Base-by-base conservation (phyloP, 2,888 invertebrate genomes). In the Notodonta ziczac region DNA sequence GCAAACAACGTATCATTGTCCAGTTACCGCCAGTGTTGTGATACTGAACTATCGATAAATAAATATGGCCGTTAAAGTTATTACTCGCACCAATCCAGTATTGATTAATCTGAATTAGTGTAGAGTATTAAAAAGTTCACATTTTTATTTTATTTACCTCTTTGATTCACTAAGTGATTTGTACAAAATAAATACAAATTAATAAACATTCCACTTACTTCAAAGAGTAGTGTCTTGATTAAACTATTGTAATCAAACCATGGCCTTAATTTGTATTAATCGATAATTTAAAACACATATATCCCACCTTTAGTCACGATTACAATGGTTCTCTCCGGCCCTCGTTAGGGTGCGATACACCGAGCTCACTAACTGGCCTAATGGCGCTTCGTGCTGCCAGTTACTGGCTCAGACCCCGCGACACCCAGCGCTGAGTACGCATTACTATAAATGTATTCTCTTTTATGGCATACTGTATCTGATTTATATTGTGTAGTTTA, bases 1-100 rank as follows among this genome's bases (percentile, higher is more conserved):
- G 61, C 85, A 74, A 82, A 84, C 81, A 80, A 74, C 76, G 74
- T 69, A 85, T 83, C 63, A 59, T 73, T 69, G 56, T 65, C 59
- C 56, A 61, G 8, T 54, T 40, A 39, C n/a, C 24, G 44, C 44
- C 44, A 56, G 56, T 16, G 56, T 42, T 56, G 56, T 10, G 56
- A n/a, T 14, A 24, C 4, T 6, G 9, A 14, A 9, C 4, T 12
- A 12, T 55, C 40, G 55, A 52, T 13, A 16, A 42, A 42, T 10
- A 42, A 42, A 42, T 9, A 10, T 42, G 7, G 10, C 4, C 42
- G 42, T 9, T 42, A 35, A 35, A 35, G 2, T 35, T 4, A 35
- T 35, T 35, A 24, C 7, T 35, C 35, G 5, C 7, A 4, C 7
- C 35, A 35, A 24, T 35, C 35, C 5, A 35, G 5, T 35, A 4